These are phyloP conservation scores for Pandemis corylana DNA, from an alignment of 2,888 invertebrate genomes.

Conservation along the genomic window DNA sequence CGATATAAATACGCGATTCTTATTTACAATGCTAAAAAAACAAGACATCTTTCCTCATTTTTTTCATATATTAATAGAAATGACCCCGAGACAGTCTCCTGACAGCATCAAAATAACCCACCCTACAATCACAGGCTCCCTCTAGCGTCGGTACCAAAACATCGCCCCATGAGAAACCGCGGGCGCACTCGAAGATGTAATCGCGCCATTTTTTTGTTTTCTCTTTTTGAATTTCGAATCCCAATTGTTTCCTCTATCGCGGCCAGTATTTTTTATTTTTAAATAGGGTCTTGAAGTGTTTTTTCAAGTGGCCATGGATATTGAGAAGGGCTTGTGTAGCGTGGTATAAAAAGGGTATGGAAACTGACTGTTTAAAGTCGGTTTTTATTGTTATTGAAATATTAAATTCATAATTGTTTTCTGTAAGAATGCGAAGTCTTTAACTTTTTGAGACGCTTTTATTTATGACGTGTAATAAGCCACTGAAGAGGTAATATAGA, in stretches of 20 bases:
- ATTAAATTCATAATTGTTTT: conserved; percentile 41
- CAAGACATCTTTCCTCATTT: too few relatives aligned
- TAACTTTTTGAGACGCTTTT: conserved; percentile 23
- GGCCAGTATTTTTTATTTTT: conserved; percentile 67
- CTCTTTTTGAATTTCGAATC: conserved; percentile 62
- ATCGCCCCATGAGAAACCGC: conserved; percentile 82
- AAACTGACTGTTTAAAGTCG: conserved; percentile 49
- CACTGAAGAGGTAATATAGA: not conserved
- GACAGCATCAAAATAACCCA: conserved; percentile 45
- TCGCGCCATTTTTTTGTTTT: conserved; percentile 82
- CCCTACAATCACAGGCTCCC: conserved; percentile 68
- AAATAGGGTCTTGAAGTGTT: conserved; percentile 67
- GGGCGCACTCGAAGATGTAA: conserved; percentile 79
- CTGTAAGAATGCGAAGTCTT: conserved; percentile 20
- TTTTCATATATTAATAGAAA: too few relatives aligned
- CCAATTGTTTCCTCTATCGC: conserved; percentile 71
- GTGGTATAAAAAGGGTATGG: conserved; percentile 56
- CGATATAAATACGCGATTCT: too few relatives aligned
- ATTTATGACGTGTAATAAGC: conserved; percentile 13
- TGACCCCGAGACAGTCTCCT: not conserved
- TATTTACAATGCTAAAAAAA: too few relatives aligned
- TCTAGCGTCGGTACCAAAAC: conserved; percentile 80
- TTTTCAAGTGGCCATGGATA: conserved; percentile 69
- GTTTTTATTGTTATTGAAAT: conserved; percentile 24
- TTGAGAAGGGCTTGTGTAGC: conserved; percentile 69